These are phyloP conservation scores for Ptychochromis oligacanthus DNA, from an alignment of 2,113 vertebrate species.

Conservation along the genomic window DNA sequence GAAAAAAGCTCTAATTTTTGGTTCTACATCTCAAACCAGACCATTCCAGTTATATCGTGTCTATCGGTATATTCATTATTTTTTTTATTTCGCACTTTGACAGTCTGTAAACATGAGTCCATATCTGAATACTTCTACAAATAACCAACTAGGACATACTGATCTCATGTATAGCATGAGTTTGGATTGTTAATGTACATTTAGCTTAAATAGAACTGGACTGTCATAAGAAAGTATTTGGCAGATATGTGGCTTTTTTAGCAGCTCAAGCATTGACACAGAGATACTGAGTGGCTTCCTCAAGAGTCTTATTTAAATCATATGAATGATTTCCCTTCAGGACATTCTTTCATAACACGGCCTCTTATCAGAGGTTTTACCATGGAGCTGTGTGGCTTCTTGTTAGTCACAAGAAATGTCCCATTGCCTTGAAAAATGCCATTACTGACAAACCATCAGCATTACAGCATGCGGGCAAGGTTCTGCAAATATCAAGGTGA, in stretches of 20 bases:
- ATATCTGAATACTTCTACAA: not conserved
- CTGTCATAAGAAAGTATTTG: not conserved
- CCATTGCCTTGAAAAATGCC: not conserved
- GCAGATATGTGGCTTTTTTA: not conserved
- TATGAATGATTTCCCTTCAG: not conserved
- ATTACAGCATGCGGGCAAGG: slow-evolving; percentile 30
- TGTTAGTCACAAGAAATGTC: not conserved
- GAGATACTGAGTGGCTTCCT: not conserved
- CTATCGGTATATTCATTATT: not conserved
- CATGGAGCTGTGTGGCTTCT: not conserved
- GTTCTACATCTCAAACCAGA: not conserved
- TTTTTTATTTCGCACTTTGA: not conserved
- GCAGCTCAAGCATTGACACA: not conserved
- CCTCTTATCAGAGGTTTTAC: not conserved
- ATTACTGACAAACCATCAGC: slow-evolving; percentile 28
- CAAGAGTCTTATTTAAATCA: not conserved
- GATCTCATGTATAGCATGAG: not conserved
- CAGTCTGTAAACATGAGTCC: not conserved
- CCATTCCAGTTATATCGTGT: not conserved
- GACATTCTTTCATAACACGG: not conserved
- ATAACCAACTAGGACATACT: not conserved
- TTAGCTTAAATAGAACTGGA: not conserved
- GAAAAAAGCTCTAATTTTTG: not conserved
- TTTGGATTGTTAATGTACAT: not conserved
- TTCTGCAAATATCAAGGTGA: slow-evolving; percentile 41